Evolutionary conservation across 1,140 invertebrate genomes (phyloP), one percentile per base, ranked within the genome.

Genomic region (Atta colombica): DNA sequence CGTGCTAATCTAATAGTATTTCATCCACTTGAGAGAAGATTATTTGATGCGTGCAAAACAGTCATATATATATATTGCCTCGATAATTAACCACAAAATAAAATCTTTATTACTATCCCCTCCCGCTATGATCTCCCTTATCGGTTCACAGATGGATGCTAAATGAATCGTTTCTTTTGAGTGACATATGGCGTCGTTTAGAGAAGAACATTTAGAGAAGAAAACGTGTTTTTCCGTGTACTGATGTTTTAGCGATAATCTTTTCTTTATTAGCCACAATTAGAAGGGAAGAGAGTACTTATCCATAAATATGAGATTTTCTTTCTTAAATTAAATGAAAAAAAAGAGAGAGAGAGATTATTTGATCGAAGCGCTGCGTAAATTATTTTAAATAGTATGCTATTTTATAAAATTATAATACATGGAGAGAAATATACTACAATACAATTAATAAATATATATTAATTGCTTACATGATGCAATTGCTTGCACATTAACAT

Each of bases 121-220:
- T 88, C 89, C 89, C 87, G 89, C 87, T 88, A 82, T 91, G 90
- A 93, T 90, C 92, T 92, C 85, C 88, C 77, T 92, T 94, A 93
- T 94, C 92, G 63, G 74, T 51, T 87, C 77, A 55, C 68, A 55
- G 14, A 69, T 21, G 66, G 6, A 49, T 80, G 85, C 72, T 63
- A 66, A 51, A 72, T 55, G 16, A 66, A 28, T 87, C 55, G 16
- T 87, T 88, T 81, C 60, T 81, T 60, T 74, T 39, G 6, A 78
- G 18, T 80, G 53, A 71, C 81, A 72, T 84, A 77, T 71, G 63
- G 28, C 61, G 53, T 12, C 65, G 14, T 69, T 75, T 78, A 87
- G 21, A 21, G 21, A 21, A 21, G 21, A 21, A 21, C 60, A 77
- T 85, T 89, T 87, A 65, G n/a, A 68, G 35, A 58, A 78, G 16